Evolutionary conservation across 35 echinoderm and acorn worm genomes (phyloP), one percentile per base, ranked within the genome.

Genomic region (Amphiura filiformis): DNA sequence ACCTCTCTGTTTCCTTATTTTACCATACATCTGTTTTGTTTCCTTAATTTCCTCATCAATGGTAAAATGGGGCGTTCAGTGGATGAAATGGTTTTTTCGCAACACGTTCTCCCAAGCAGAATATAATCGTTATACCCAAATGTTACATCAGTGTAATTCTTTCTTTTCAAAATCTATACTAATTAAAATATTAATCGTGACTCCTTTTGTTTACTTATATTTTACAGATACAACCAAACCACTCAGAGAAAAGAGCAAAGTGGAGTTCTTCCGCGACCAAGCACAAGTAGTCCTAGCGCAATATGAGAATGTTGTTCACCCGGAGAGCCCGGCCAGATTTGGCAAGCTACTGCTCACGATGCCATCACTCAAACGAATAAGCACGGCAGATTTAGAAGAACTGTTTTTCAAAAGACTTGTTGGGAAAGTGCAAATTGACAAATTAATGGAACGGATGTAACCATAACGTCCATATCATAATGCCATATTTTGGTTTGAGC

Each of bases 181-280:
- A n/a, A n/a, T n/a, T n/a, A n/a, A n/a, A 76, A 76, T 76, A 76
- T 76, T 76, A 76, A 61, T n/a, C 75, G 75, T 9, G 5, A 5
- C n/a, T 76, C 3, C 11, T 75, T 0, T 65, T 77, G 39, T 36
- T 56, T 32, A 49, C 39, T 47, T 39, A 42, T 78, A 34, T 39
- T 61, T 78, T 70, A 20, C 88, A 97, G 94, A 97, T 89, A 93
- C 91, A 31, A 97, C 93, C 34, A 87, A 87, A 0, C 81, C 87
- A 31, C 79, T 99, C 0, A 37, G 93, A 57, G 93, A 99, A 34
- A 95, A 94, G 31, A 90, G 78, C 40, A 94, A 94, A 37, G 96
- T 94, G n/a, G 93, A 99, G 28, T 94, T 94, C 56, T 94, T 95
- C 76, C 93, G 93, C 34, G 96, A 99, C 39, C 96, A 99, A 76